Percentiles rank a stretch among this genome's conserved stretches.
Conservation (phyloP, 2,113 vertebrate genomes). For the Phylloscopus trochiloides region DNA sequence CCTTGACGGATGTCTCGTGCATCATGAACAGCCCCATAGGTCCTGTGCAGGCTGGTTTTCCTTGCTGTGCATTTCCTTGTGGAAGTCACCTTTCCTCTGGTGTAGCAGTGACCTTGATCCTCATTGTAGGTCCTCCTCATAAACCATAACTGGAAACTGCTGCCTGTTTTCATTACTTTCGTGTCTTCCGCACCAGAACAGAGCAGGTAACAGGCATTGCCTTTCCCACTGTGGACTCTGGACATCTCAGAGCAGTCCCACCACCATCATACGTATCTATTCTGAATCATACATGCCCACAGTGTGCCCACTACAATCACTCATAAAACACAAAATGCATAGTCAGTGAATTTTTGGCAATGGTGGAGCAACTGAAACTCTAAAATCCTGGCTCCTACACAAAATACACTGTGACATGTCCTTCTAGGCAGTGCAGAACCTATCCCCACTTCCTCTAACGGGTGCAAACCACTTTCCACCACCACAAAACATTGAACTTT, state of each 20-base stretch:
- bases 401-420: background rate
- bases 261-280: background rate
- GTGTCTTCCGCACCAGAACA: background rate
- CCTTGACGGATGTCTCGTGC: rapidly evolving
- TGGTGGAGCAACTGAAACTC: background rate
- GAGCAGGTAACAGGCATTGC: background rate
- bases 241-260: background rate
- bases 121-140: background rate
- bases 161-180: background rate
- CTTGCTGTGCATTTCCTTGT: background rate
- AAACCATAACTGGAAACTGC: background rate
- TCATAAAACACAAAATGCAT: background rate
- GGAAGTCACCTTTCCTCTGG: background rate
- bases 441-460: background rate
- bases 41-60: background rate
- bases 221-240: background rate
- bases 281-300: background rate
- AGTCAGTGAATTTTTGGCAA: background rate
- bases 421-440: background rate
- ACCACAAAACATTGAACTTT: background rate
- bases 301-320: background rate
- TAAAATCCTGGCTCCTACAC: background rate
- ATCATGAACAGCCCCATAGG: background rate
- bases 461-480: background rate
- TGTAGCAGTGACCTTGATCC: background rate